Evolutionary conservation across 2,888 invertebrate genomes (phyloP), one percentile per base, ranked within the genome.

Genomic region (Tromatobia lineatoria): DNA sequence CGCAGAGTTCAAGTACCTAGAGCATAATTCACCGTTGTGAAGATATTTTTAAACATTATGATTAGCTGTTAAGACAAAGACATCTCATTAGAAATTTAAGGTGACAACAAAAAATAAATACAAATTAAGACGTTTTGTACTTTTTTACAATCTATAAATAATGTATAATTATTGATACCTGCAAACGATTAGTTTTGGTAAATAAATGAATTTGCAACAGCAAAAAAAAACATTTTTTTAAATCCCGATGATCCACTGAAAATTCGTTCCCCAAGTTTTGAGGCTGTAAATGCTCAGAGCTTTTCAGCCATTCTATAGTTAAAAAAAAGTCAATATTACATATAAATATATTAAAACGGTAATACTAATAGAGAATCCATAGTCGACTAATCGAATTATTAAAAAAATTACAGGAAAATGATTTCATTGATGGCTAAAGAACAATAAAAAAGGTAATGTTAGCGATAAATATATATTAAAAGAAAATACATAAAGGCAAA

Each of bases 131-230:
- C 74, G 54, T 84, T 84, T 84, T 84, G 84, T 84, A 84, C 84
- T 81, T 85, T 80, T 82, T 76, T 84, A 82, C 74, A 18, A 76
- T 67, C 47, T 76, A 74, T 73, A 74, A 70, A 74, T 74, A 74
- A 82, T 20, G 52, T 52, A 59, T 80, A 64, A 70, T 45, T 83
- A 83, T 83, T 75, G 80, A 80, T 69, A 69, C 69, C 59, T 67
- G 74, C 70, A 61, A 61, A 75, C 79, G 64, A 80, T 84, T 78
- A 75, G 83, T 85, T 83, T 87, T 88, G 81, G 87, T 82, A 86
- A 89, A 87, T 88, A 88, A 87, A 88, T 82, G 52, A 82, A 75
- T 80, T 85, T 84, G 54, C 70, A 20, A 71, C 42, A 42, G 67
- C 52, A 74, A 66, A 29, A 11, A 25, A 13, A 52, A 52, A 10